phyloP scores from a whole-genome alignment of 2,113 vertebrate species.

The Urocitellus parryii region DNA sequence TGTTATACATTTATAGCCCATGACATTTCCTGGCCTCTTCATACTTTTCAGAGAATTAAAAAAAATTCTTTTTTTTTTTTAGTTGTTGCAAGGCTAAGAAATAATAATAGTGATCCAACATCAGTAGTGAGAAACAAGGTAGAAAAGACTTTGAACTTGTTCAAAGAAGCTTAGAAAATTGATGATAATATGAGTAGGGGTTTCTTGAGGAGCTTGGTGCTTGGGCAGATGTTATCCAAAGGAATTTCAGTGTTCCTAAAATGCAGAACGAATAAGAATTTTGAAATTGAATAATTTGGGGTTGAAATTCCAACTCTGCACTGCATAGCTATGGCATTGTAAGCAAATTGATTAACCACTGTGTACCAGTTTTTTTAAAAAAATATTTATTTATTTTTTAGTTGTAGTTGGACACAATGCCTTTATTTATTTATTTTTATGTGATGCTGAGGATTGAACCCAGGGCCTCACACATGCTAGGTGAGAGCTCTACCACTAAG shows the following conservation, averaged over 20 bases:
- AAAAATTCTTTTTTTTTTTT: neutral
- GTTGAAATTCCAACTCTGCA: neutral
- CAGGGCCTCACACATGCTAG: too few species aligned
- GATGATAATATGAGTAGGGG: neutral
- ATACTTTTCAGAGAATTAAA: neutral
- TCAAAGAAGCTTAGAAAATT: neutral
- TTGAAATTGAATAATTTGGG: neutral
- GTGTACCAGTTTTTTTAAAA: neutral
- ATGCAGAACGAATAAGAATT: neutral
- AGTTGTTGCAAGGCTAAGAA: neutral
- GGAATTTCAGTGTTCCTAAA: neutral
- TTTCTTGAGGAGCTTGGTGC: neutral
- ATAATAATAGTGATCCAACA: neutral
- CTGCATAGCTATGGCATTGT: neutral
- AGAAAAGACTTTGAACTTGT: neutral
- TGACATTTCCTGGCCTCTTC: neutral
- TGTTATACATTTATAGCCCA: neutral
- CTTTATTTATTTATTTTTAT: too few species aligned
- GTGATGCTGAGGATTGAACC: too few species aligned
- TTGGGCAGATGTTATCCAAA: neutral
- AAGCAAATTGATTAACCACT: neutral
- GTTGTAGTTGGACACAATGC: too few species aligned
- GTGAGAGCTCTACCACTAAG: too few species aligned
- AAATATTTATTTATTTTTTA: too few species aligned
- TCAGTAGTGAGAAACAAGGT: neutral